A percentile compares a stretch with the other conserved stretches of the same genome.
Conservation (phyloP, 2,797 vertebrate genomes). For the Sandelia bainsii region DNA sequence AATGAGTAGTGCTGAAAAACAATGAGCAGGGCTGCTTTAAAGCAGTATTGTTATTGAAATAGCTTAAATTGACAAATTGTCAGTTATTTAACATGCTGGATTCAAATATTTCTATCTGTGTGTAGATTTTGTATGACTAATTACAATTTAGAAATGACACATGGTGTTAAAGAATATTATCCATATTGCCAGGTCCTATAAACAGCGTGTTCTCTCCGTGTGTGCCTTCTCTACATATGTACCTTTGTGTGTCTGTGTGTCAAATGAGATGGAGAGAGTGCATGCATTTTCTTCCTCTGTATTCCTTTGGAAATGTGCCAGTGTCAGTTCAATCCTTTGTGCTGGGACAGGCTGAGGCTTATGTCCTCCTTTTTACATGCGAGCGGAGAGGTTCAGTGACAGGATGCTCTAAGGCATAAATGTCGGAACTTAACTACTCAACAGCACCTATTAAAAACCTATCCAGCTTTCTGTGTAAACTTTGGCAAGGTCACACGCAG, state of each 20-base stretch:
- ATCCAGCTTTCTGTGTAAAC: background rate
- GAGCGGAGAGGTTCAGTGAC: slow-evolving; percentile 17
- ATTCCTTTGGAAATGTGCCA: slow-evolving; percentile 8
- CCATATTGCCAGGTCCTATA: too few species aligned
- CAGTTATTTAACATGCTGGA: too few species aligned
- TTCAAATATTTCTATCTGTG: too few species aligned
- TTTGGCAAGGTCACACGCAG: too few species aligned
- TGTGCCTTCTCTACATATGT: background rate
- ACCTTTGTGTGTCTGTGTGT: background rate
- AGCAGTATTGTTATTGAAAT: too few species aligned
- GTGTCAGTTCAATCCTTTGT: slow-evolving; percentile 6
- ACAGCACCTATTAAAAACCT: background rate
- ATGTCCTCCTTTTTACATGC: slow-evolving; percentile 3
- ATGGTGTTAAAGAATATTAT: too few species aligned
- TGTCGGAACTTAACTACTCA: background rate
- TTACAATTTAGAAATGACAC: too few species aligned
- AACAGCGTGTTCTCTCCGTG: background rate
- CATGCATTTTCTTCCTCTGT: slow-evolving; percentile 14
- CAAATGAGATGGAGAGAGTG: background rate
- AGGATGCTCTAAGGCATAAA: slow-evolving; percentile 2
- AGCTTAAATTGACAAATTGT: too few species aligned
- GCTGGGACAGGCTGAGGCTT: background rate
- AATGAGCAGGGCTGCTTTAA: too few species aligned
- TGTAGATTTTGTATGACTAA: too few species aligned
- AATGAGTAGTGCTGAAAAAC: too few species aligned